These are phyloP conservation scores for Scalopus aquaticus DNA, from an alignment of 2,113 vertebrate species.

Conservation along the genomic window DNA sequence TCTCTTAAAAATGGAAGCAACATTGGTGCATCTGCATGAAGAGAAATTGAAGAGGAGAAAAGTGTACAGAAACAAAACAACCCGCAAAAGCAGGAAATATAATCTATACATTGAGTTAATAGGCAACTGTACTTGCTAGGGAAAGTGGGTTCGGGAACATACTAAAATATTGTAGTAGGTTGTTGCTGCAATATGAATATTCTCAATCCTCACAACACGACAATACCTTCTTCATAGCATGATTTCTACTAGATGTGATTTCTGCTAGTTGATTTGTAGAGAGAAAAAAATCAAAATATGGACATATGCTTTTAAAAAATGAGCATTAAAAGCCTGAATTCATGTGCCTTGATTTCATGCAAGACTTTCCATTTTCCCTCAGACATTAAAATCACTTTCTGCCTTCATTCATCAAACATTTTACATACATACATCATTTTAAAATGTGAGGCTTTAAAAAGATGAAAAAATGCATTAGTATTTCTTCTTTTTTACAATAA, in stretches of 20 bases:
- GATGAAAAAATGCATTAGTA: neutral
- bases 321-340: neutral
- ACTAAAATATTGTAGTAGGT: neutral
- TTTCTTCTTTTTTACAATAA: slow-evolving; percentile 46
- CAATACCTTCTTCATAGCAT: neutral
- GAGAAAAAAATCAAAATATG: slow-evolving; percentile 16
- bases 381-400: slow-evolving; percentile 36
- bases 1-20: neutral
- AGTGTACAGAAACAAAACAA: neutral
- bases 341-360: neutral
- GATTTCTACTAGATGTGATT: neutral
- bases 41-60: neutral
- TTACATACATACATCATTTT: neutral
- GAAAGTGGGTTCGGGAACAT: neutral
- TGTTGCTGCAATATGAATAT: neutral
- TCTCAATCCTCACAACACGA: neutral
- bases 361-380: neutral
- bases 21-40: neutral
- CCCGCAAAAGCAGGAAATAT: neutral
- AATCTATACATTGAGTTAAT: neutral
- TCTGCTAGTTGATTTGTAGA: neutral
- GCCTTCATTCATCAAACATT: neutral
- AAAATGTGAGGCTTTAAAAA: slow-evolving; percentile 6
- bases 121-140: neutral
- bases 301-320: neutral